Evolutionary conservation across 2,888 invertebrate species (phyloP), one percentile per base, ranked within the genome.

Genomic region (Drosophila anomelani): DNA sequence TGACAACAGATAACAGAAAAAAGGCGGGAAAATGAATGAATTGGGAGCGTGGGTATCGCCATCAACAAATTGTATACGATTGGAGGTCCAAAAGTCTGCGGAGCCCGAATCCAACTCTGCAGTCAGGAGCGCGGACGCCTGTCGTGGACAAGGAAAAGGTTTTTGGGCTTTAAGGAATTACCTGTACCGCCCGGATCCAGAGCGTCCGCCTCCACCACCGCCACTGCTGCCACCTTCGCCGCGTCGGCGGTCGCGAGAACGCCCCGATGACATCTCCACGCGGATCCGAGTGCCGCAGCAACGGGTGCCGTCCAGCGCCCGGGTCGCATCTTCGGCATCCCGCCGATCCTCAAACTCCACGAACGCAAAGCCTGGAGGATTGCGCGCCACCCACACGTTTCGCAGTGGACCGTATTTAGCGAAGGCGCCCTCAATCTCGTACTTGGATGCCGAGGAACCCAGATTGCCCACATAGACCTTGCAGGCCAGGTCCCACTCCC

Each of bases 231-330:
- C 90, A 3, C 91, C 91, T 4, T 92, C 91, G 43, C 93, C 92
- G 64, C 94, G 95, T 75, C 95, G 95, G 64, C 95, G 96, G 81
- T 95, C 94, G 61, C 97, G 94, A 57, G 96, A 96, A 81, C 97
- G 94, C 0, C 97, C 97, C 76, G 96, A 97, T 0, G 97, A 97
- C 98, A 98, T 98, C 93, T 98, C 98, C 17, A 98, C 97, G 74
- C 97, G 95, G 57, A 98, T 96, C 88, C 97, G 95, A 20, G 97
- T 96, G 8, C 98, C 97, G 93, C 97, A 97, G 93, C 97, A 96
- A 55, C 97, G 95, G 67, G 95, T 95, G 94, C 96, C 96, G 91
- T 96, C 96, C 76, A 97, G 93, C 53, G 95, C 96, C 80, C 96
- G 93, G 17, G 96, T 96, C 74, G 97, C 96, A 92, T 97, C 97